Base-by-base conservation (phyloP, 2,888 invertebrate species). In the Drosophila macrospina region DNA sequence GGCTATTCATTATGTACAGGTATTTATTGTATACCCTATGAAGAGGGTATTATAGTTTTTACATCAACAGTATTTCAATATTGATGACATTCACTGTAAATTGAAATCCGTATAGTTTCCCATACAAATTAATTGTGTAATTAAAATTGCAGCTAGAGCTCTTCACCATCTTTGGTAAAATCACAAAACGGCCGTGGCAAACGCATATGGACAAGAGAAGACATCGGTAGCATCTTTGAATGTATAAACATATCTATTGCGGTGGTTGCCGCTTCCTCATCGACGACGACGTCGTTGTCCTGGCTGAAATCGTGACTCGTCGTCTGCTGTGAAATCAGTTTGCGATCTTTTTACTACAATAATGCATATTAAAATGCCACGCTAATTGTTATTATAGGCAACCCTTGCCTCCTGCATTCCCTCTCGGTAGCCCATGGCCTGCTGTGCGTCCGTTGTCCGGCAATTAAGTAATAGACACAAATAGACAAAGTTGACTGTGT, bases 321-420 rank as follows among this genome's bases (percentile, higher is more conserved):
- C 57, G 52, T 44, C 30, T 52, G 65, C 69, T 63, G 89, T 63
- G 89, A 73, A 88, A 86, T 87, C 86, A 71, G 88, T 80, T 80
- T 80, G 78, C 77, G 82, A 86, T 87, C 75, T 87, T 76, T 80
- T 84, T 80, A 70, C 86, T 69, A 63, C 79, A 86, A 82, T 86
- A 88, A 86, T 86, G 88, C 86, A 89, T 87, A 86, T 86, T 89
- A 86, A 86, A 86, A 89, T 86, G 89, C 86, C 86, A 89, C 68
- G 83, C 89, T 86, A 89, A 89, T 86, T 89, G 86, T 87, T 87
- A 86, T 77, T 88, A 71, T 74, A 73, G 79, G 47, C 69, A 66
- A 60, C 59, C 60, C 61, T 44, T 13, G 10, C 32, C 24, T n/a
- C 55, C 39, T 37, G 13, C n/a, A n/a, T 51, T 39, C 26, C 57